Evolutionary conservation across 2,797 vertebrate genomes (phyloP), one percentile per base, ranked within the genome.

Genomic region (Notolabrus celidotus): DNA sequence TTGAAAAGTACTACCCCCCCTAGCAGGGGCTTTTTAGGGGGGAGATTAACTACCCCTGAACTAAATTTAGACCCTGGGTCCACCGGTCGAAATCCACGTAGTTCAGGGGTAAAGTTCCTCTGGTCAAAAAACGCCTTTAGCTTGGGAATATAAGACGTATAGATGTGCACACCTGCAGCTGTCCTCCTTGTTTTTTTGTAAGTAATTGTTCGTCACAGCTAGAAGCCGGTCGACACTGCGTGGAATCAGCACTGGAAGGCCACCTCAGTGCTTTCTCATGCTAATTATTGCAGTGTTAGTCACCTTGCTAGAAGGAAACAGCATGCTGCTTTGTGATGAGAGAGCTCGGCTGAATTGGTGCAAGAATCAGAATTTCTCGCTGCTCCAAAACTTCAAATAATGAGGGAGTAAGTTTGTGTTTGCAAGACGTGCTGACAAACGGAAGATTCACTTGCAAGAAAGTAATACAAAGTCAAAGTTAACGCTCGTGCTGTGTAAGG

Each of bases 241-340:
- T 61, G 50, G 49, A 55, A 49, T 46, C 70, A 47, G 50, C 60
- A 38, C 50, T 55, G 10, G 1, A 43, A 34, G 56, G 50, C 19
- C 54, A 62, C 57, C 56, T 46, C 63, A 27, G 41, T 38, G 56
- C 15, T 55, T 72, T 67, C 39, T 77, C 61, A 78, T 80, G 79
- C 74, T 86, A 79, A 80, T 85, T 10, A 76, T 50, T 77, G 71
- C 68, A 55, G 67, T 29, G 53, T 31, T 69, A 49, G 50, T 77
- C 38, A 71, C 47, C 43, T 54, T 38, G 77, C 34, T 20, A 12
- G 20, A 70, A 62, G 55, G 73, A 66, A 56, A 60, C 3, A 38
- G 31, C 10, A 16, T 19, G 20, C 19, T 16, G 53, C 45, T n/a
- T 56, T 56, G 39, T 41, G 31, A 41, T 34, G 45, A 59, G 14